Conservation (phyloP, 2,888 invertebrate genomes). For the Itoplectis maculator region DNA sequence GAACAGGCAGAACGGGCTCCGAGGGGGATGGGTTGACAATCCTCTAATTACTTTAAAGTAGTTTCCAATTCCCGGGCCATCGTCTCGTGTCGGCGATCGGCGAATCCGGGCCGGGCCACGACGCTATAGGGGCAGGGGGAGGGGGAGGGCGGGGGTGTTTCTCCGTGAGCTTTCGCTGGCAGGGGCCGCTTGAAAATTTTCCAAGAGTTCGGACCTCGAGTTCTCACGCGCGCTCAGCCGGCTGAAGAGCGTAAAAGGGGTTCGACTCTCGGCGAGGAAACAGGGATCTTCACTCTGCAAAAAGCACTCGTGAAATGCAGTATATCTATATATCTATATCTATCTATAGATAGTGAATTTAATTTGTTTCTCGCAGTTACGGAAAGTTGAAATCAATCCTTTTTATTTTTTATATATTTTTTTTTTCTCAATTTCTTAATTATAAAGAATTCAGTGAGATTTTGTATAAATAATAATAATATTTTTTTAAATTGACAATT, state of each 20-base stretch:
- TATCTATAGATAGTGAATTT: neutral
- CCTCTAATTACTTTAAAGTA: slow-evolving; percentile 84
- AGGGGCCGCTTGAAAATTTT: slow-evolving; percentile 28
- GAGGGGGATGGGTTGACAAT: slow-evolving; percentile 80
- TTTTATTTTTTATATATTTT: too few relatives aligned
- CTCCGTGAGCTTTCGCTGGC: slow-evolving; percentile 1
- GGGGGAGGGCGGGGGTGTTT: slow-evolving; percentile 15
- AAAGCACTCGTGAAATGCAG: slow-evolving; percentile 2
- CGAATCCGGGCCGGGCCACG: slow-evolving; percentile 40
- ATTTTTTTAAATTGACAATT: neutral
- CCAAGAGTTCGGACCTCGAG: slow-evolving; percentile 42
- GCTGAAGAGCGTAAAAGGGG: slow-evolving; percentile 17
- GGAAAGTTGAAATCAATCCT: neutral
- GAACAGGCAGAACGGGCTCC: slow-evolving; percentile 74
- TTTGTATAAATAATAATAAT: too few relatives aligned
- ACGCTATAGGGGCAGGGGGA: neutral
- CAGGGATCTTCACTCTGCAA: slow-evolving; percentile 56
- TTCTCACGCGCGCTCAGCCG: slow-evolving; percentile 34
- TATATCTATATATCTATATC: too few relatives aligned
- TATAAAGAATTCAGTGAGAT: too few relatives aligned
- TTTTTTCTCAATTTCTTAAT: too few relatives aligned
- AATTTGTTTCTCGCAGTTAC: neutral
- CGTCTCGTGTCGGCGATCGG: slow-evolving; percentile 45
- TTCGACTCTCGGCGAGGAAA: slow-evolving; percentile 18
- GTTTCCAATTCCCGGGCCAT: slow-evolving; percentile 76